Evolutionary conservation across 2,888 invertebrate species (phyloP).

Genomic region (Brachylomia viminalis): DNA sequence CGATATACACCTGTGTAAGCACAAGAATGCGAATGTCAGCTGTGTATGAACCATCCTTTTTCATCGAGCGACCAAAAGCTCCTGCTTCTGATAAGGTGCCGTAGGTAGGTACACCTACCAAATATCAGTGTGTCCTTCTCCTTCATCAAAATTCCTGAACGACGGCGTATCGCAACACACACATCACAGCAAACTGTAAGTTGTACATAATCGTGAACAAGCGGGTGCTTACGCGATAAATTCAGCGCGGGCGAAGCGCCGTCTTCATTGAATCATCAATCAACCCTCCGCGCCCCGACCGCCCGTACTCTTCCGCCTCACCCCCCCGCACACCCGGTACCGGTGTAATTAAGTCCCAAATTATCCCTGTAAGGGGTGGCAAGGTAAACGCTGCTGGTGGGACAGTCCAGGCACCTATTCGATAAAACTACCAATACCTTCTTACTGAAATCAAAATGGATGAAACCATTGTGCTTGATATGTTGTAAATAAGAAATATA

Average conservation of each 20-base stretch:
- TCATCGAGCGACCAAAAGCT: too few species aligned
- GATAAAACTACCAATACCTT: not conserved
- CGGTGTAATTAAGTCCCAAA: conserved; percentile 78
- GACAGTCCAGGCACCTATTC: conserved; percentile 18
- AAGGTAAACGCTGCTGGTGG: conserved; percentile 50
- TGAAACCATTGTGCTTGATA: not conserved
- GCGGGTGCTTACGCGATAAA: conserved; percentile 71
- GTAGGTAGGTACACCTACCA: not conserved
- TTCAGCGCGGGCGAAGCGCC: conserved; percentile 65
- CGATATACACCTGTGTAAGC: not conserved
- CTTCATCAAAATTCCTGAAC: conserved; percentile 44
- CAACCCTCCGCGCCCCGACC: conserved; percentile 62
- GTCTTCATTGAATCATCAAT: conserved; percentile 78
- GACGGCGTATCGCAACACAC: conserved; percentile 33
- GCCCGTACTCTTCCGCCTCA: conserved; percentile 28
- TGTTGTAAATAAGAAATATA: not conserved
- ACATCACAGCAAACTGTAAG: conserved; percentile 55
- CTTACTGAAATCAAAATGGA: not conserved
- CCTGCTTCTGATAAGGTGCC: not conserved
- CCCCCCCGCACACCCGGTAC: conserved; percentile 58
- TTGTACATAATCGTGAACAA: conserved; percentile 62
- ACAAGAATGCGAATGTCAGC: not conserved
- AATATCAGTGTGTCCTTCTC: conserved; percentile 3
- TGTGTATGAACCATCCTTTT: not conserved
- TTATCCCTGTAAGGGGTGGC: conserved; percentile 69